These are phyloP conservation scores for Pseudonaja textilis DNA, from an alignment of 2,113 vertebrate genomes.

Conservation along the genomic window DNA sequence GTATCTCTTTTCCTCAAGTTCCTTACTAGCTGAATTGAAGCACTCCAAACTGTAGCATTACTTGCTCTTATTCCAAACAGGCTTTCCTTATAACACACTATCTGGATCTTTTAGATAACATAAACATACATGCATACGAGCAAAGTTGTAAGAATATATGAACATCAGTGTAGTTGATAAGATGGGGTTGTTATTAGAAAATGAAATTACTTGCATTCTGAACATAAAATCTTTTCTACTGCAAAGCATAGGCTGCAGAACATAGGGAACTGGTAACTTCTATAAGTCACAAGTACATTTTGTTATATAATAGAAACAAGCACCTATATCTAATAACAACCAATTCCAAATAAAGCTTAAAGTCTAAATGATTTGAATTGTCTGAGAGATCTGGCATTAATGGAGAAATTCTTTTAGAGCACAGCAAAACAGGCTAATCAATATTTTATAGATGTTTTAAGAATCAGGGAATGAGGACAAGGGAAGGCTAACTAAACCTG, in stretches of 20 bases:
- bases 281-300: not conserved
- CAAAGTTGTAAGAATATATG: not conserved
- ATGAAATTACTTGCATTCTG: not conserved
- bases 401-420: not conserved
- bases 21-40: not conserved
- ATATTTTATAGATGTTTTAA: not conserved
- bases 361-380: not conserved
- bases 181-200: not conserved
- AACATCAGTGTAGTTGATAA: not conserved
- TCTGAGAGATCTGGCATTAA: not conserved
- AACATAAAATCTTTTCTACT: not conserved
- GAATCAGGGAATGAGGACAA: not conserved
- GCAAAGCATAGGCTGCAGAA: not conserved
- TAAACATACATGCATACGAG: not conserved
- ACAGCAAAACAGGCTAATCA: not conserved
- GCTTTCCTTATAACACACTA: not conserved
- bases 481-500: not conserved
- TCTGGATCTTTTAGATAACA: not conserved
- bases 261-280: not conserved
- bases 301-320: not conserved
- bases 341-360: not conserved
- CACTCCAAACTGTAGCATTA: not conserved
- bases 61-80: not conserved
- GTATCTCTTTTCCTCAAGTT: not conserved
- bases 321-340: not conserved